Evolutionary conservation across 2,888 invertebrate species (phyloP).

Genomic region (Blastobasis lacticolella): DNA sequence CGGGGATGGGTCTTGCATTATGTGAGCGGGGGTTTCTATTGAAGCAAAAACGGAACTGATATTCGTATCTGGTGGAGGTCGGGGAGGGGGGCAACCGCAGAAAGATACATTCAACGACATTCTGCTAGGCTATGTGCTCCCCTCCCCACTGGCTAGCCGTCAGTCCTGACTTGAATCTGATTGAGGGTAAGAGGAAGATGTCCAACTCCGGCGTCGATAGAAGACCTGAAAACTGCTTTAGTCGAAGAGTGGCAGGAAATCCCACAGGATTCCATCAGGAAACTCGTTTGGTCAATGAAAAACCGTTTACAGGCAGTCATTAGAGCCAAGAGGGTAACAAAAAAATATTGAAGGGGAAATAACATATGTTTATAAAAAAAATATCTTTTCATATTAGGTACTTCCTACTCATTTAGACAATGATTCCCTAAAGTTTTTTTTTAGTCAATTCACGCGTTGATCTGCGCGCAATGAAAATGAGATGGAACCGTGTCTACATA

Average conservation of each 20-base stretch:
- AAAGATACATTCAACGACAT: background rate
- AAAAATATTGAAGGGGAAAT: no score
- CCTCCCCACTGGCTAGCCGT: background rate
- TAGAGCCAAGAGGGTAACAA: no score
- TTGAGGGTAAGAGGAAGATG: background rate
- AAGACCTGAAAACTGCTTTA: background rate
- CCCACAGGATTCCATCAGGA: background rate
- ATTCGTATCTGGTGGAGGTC: background rate
- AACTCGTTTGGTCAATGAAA: no score
- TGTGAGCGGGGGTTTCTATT: conserved; percentile 11
- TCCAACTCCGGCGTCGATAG: background rate
- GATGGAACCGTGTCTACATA: no score
- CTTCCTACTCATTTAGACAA: no score
- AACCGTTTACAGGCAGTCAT: no score
- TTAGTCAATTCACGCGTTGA: no score
- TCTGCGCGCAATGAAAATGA: no score
- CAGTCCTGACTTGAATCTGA: background rate
- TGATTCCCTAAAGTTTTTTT: no score
- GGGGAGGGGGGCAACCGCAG: background rate
- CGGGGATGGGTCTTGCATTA: conserved; percentile 10
- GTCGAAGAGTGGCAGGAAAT: background rate
- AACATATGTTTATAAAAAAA: no score
- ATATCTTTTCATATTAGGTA: no score
- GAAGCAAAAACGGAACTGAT: background rate
- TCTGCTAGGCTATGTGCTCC: background rate